Evolutionary conservation across 2,113 vertebrate species (phyloP), one percentile per base, ranked within the genome.

Genomic region (Sturnira hondurensis): DNA sequence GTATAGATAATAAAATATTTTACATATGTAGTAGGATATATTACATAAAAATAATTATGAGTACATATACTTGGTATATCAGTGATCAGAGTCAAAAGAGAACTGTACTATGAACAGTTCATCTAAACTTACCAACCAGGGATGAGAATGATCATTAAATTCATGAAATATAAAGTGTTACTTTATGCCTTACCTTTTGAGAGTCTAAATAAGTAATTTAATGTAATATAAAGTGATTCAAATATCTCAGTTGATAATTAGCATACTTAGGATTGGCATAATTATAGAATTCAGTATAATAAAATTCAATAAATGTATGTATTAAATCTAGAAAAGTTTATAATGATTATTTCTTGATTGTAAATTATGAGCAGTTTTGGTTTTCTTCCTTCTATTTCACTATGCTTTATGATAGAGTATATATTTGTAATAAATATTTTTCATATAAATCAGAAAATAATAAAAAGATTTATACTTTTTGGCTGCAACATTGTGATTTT

Each of bases 331-430:
- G 31, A 14, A 43, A 13, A 50, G 15, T 52, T 76, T 56, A 67
- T 41, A 77, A 43, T 43, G 71, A 2, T 36, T 58, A 74, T 68
- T 67, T 89, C 65, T 74, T 63, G 33, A 7, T 83, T 63, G 11
- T 26, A 67, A 33, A 54, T 67, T 76, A 52, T 68, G 4, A 65
- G 0, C 7, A 41, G 50, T 63, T 3, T 83, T 20, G 76, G 68
- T 89, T 67, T 78, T 78, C 33, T 91, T 87, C 58, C 74, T 13
- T 89, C n/a, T 89, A 74, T 95, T 92, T 93, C 14, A 50, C 38
- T 70, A 17, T 6, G 68, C 6, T 76, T 70, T 8, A 61, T 61
- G 58, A 13, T 36, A 2, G 16, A 93, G 4, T 74, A 20, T 63
- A 3, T 28, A 81, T 43, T 82, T 84, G 74, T 26, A 67, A 5